These are phyloP conservation scores for Hypsopygia costalis DNA, from an alignment of 2,888 invertebrate genomes.

Conservation along the genomic window DNA sequence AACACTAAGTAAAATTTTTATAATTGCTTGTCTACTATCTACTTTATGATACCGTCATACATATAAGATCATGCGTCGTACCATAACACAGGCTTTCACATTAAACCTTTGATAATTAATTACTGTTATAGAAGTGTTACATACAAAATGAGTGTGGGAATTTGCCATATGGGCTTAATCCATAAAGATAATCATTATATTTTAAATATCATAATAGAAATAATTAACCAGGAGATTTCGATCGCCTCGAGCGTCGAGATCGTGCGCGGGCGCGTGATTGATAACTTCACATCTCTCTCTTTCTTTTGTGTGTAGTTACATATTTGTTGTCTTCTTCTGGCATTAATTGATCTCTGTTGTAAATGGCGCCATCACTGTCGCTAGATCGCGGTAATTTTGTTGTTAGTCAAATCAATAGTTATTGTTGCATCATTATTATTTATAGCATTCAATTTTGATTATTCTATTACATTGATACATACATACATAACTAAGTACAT, in stretches of 20 bases:
- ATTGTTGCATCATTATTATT: conserved; percentile 31
- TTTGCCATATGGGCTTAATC: conserved; percentile 53
- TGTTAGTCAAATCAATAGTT: conserved; percentile 62
- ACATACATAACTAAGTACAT: too few species aligned
- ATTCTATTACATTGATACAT: too few species aligned
- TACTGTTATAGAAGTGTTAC: conserved; percentile 39
- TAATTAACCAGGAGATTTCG: conserved; percentile 71
- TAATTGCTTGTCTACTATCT: too few species aligned
- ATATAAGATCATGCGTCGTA: too few species aligned
- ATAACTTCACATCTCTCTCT: conserved; percentile 56
- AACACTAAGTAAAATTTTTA: too few species aligned
- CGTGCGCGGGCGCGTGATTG: conserved; percentile 75
- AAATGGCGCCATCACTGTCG: conserved; percentile 71
- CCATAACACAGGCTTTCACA: conserved; percentile 1
- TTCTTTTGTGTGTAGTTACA: conserved; percentile 23
- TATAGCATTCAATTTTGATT: background rate
- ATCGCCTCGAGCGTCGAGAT: conserved; percentile 65
- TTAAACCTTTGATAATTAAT: conserved; percentile 33
- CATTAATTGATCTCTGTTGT: conserved; percentile 72
- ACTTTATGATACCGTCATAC: too few species aligned
- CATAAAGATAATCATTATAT: conserved; percentile 61
- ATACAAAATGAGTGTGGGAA: conserved; percentile 56
- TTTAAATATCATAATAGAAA: conserved; percentile 79
- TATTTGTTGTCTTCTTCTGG: conserved; percentile 40
- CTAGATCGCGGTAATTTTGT: conserved; percentile 63